Percentiles rank a stretch among this genome's conserved stretches.
These are phyloP conservation scores for Carposina sasakii DNA, from an alignment of 1,140 invertebrate species.

Conservation along the genomic window DNA sequence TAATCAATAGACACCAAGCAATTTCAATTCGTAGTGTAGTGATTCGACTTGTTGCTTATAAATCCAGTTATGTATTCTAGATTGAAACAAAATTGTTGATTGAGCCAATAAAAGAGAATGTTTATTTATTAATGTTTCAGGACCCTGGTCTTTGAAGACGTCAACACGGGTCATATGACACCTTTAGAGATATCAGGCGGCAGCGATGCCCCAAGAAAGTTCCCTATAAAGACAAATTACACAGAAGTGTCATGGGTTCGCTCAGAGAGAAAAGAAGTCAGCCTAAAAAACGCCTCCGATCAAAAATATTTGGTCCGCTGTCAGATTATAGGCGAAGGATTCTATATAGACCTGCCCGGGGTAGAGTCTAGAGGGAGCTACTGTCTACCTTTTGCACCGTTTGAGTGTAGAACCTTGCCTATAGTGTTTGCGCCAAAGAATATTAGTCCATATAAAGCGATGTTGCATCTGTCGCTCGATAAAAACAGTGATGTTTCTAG, in stretches of 20 bases:
- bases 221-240: slow-evolving; percentile 58
- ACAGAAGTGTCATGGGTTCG: slow-evolving; percentile 49
- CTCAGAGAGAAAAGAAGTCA: slow-evolving; percentile 47
- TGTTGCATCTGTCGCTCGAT: slow-evolving; percentile 43
- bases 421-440: slow-evolving; percentile 44
- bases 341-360: slow-evolving; percentile 43
- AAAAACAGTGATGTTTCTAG: slow-evolving; percentile 47
- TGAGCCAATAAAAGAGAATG: no score
- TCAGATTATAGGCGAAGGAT: slow-evolving; percentile 52
- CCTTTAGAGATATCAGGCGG: slow-evolving; percentile 40
- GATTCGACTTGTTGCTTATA: no score
- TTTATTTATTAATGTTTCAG: no score
- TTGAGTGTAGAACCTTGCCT: slow-evolving; percentile 42
- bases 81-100: no score
- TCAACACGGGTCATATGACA: slow-evolving; percentile 28
- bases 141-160: slow-evolving; percentile 45
- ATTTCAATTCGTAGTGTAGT: no score
- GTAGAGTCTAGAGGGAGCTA: slow-evolving; percentile 39
- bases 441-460: slow-evolving; percentile 32
- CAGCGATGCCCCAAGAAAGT: slow-evolving; percentile 36
- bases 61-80: no score
- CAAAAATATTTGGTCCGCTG: slow-evolving; percentile 51
- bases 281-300: slow-evolving; percentile 47
- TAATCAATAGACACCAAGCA: no score
- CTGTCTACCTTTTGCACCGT: slow-evolving; percentile 41